Evolutionary conservation across 2,113 vertebrate species (phyloP).

Genomic region (Sander vitreus): DNA sequence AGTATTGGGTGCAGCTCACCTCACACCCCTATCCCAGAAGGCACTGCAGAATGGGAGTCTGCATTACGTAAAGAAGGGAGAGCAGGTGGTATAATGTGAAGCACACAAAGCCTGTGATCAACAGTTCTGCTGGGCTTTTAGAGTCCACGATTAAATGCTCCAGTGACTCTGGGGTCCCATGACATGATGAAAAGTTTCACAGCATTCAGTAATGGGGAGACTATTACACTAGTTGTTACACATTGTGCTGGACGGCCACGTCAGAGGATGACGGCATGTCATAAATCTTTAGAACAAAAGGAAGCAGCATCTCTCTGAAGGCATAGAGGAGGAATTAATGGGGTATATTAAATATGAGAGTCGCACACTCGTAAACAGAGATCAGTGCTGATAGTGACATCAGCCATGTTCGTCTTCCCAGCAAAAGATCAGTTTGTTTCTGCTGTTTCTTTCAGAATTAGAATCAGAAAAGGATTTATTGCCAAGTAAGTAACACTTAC

Average conservation of each 20-base stretch:
- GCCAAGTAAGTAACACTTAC: background rate
- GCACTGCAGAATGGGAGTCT: slow-evolving; percentile 47
- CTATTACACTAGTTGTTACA: slow-evolving; percentile 55
- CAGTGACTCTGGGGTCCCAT: slow-evolving; percentile 51
- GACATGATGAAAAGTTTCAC: slow-evolving; percentile 63
- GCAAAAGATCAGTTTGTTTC: slow-evolving; percentile 2
- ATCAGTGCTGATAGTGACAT: slow-evolving; percentile 39
- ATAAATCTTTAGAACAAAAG: slow-evolving; percentile 59
- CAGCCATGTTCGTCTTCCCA: slow-evolving; percentile 1
- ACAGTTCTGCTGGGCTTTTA: slow-evolving; percentile 45
- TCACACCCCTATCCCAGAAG: slow-evolving; percentile 72
- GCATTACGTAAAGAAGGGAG: slow-evolving; percentile 63
- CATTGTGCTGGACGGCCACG: slow-evolving; percentile 47
- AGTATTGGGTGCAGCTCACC: slow-evolving; percentile 66
- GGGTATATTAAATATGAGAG: slow-evolving; percentile 33
- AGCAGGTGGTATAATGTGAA: slow-evolving; percentile 59
- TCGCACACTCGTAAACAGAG: slow-evolving; percentile 14
- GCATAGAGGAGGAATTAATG: slow-evolving; percentile 32
- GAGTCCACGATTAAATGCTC: slow-evolving; percentile 53
- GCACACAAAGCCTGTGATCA: slow-evolving; percentile 42
- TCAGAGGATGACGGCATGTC: slow-evolving; percentile 63
- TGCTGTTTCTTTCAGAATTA: background rate
- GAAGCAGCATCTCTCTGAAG: slow-evolving; percentile 49
- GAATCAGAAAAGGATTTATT: no score
- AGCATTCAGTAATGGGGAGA: slow-evolving; percentile 50